Base-by-base conservation (phyloP, 1,140 invertebrate genomes). In the Cyphomyrmex costatus region DNA sequence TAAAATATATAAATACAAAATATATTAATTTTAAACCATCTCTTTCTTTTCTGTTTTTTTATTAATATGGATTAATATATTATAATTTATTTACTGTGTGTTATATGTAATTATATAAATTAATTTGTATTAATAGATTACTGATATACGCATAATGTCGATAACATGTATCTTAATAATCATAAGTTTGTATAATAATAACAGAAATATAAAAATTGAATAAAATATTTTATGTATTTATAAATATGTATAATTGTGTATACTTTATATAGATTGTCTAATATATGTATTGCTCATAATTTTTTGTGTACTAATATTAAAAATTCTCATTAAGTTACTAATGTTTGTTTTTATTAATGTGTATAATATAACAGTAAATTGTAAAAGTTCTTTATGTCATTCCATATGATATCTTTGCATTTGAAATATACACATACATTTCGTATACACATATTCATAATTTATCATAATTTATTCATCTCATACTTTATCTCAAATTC, bases 311-410 rank as follows among this genome's bases (percentile, higher is more conserved):
- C 33, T 66, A 66, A 66, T 51, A 3, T 66, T 79, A 66, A 66
- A n/a, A 51, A 66, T 65, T 49, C 42, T 51, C 60, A 51, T 49
- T 19, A 8, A 42, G 27, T 51, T 79, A 79, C 21, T 53, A 36
- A 24, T 68, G 2, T 70, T 2, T 24, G 19, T 56, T 12, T 66
- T 33, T 2, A 42, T 46, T 42, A 56, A 70, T 70, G 30, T 70
- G 30, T 70, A 24, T n/a, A 14, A 16, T 49, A 80, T 21, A 80
- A 80, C 36, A 80, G 30, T 80, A 42, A 80, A 80, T 53, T 80
- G 53, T 21, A 24, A 24, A 66, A 68, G 27, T 80, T 42, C 51
- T n/a, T 68, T 19, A 68, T 53, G 10, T 33, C 56, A 70, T 30
- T 42, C 2, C 7, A 46, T 42, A 30, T 61, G 42, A 63, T 42